Evolutionary conservation across 2,113 vertebrate species (phyloP).

Genomic region (Elephantulus edwardii): DNA sequence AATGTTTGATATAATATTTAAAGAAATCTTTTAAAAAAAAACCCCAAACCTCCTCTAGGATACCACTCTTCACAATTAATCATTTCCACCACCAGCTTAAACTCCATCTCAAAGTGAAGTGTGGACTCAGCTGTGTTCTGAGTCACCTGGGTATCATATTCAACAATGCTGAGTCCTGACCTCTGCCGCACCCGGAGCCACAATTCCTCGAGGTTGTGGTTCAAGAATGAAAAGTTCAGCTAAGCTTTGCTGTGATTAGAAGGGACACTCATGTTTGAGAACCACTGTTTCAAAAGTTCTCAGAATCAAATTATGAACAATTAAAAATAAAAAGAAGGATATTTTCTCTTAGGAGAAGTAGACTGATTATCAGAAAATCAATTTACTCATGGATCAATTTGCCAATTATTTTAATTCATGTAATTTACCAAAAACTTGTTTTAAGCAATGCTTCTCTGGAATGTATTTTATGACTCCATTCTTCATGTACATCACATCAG

Average conservation of each 20-base stretch:
- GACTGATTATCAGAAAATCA: not conserved
- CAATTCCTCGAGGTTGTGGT: not conserved
- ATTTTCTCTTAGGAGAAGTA: slow-evolving; percentile 26
- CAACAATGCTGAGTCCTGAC: not conserved
- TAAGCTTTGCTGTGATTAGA: not conserved
- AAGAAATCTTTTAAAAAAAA: not conserved
- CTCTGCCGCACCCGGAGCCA: not conserved
- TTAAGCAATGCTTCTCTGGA: slow-evolving; percentile 32
- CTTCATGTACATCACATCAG: not conserved
- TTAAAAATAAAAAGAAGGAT: not conserved
- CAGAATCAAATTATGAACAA: slow-evolving; percentile 35
- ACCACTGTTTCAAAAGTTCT: slow-evolving; percentile 45
- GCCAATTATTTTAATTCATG: slow-evolving; percentile 32
- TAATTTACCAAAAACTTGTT: not conserved
- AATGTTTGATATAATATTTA: slow-evolving; percentile 45
- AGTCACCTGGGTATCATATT: not conserved
- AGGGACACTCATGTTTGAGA: slow-evolving; percentile 8
- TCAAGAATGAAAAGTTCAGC: not conserved
- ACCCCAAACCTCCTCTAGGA: not conserved
- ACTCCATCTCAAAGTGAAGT: slow-evolving; percentile 14
- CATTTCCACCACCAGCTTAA: not conserved
- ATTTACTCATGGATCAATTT: not conserved
- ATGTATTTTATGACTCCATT: not conserved
- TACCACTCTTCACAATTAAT: not conserved
- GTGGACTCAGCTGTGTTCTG: not conserved